Evolutionary conservation across 2,113 vertebrate genomes (phyloP).

Genomic region (Pterophyllum scalare): DNA sequence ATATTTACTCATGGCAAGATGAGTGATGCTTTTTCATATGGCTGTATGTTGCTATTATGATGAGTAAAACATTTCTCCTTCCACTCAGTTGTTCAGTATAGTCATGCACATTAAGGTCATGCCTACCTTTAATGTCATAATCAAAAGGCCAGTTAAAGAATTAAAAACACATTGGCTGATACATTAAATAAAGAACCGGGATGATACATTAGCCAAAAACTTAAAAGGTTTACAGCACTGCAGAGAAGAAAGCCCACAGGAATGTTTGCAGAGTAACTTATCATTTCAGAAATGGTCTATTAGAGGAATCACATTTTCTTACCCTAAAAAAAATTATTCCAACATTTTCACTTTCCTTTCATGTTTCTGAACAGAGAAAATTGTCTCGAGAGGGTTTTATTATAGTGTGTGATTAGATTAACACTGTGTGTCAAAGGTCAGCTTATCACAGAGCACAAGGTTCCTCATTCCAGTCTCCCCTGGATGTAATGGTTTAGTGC

Average conservation of each 20-base stretch:
- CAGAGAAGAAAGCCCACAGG: slow-evolving; percentile 33
- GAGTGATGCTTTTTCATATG: neutral
- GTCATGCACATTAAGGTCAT: neutral
- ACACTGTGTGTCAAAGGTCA: slow-evolving; percentile 48
- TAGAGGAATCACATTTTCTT: slow-evolving; percentile 24
- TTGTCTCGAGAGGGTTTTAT: slow-evolving; percentile 16
- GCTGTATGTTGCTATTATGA: neutral
- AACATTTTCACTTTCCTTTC: slow-evolving; percentile 29
- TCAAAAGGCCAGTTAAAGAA: slow-evolving; percentile 1
- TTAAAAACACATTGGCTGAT: slow-evolving; percentile 15
- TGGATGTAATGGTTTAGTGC: slow-evolving; percentile 16
- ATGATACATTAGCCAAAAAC: slow-evolving; percentile 15
- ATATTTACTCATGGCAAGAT: neutral
- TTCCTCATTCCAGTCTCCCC: slow-evolving; percentile 18
- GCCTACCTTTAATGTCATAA: neutral
- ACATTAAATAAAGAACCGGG: slow-evolving; percentile 22
- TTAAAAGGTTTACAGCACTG: slow-evolving; percentile 25
- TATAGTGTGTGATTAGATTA: slow-evolving; percentile 45
- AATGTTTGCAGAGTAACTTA: slow-evolving; percentile 25
- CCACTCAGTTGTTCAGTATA: neutral
- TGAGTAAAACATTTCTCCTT: neutral
- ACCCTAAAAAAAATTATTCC: slow-evolving; percentile 36
- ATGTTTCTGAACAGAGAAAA: slow-evolving; percentile 39
- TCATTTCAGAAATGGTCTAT: slow-evolving; percentile 18
- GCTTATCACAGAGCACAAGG: slow-evolving; percentile 14